Conservation (phyloP, 2,113 vertebrate genomes). For the Halichoerus grypus region DNA sequence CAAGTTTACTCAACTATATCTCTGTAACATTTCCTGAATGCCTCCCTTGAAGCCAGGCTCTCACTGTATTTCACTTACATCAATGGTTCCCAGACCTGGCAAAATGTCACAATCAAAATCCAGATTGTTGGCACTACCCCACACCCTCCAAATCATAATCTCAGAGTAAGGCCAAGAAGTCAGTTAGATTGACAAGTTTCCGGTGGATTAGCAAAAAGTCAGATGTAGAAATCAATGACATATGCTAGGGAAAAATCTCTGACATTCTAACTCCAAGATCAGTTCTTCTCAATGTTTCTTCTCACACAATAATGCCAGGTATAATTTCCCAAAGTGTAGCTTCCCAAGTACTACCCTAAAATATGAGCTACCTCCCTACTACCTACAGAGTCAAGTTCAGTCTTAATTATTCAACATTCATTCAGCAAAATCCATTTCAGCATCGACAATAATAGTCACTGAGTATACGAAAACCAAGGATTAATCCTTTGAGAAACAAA, state of each 20-base stretch:
- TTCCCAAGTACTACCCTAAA: neutral
- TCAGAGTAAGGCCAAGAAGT: neutral
- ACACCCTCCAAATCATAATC: neutral
- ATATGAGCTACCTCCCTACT: neutral
- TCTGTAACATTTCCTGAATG: neutral
- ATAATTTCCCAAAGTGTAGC: neutral
- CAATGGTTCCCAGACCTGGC: neutral
- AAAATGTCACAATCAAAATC: constrained; percentile 15
- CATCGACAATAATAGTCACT: neutral
- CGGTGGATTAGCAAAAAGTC: neutral
- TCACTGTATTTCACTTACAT: neutral
- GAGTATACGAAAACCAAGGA: neutral
- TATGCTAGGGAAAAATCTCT: neutral
- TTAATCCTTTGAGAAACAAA: neutral
- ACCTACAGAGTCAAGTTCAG: neutral
- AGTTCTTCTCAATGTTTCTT: neutral
- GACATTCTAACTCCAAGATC: neutral
- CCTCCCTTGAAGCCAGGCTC: neutral
- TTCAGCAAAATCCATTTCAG: neutral
- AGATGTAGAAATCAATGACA: neutral
- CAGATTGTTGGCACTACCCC: neutral
- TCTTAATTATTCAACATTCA: neutral
- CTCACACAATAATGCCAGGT: neutral
- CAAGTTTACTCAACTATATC: neutral
- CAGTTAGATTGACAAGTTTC: neutral